Conservation (phyloP, 2,113 vertebrate genomes). For the Vulpes ferrilata region DNA sequence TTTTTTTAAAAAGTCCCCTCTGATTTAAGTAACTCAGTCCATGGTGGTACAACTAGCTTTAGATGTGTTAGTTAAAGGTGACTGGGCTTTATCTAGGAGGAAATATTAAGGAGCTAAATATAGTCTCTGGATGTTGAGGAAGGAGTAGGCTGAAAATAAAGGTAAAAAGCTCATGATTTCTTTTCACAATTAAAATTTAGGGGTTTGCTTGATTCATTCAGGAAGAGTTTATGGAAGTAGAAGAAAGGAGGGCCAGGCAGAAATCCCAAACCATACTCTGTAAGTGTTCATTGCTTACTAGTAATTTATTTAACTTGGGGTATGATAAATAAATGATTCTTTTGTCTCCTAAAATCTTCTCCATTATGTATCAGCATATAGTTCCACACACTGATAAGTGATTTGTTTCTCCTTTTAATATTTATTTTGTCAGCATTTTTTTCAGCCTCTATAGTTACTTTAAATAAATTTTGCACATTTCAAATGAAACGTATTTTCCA, state of each 20-base stretch:
- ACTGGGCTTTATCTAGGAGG: background rate
- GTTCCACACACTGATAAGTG: background rate
- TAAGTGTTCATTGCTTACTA: background rate
- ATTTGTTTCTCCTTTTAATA: background rate
- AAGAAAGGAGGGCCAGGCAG: background rate
- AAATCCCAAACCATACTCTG: background rate
- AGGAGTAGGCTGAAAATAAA: background rate
- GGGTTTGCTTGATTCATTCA: background rate
- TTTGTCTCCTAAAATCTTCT: background rate
- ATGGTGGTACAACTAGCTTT: background rate
- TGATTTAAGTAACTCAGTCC: background rate
- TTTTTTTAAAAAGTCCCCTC: background rate
- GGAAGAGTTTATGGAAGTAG: background rate
- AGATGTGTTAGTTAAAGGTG: background rate
- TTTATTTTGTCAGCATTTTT: background rate
- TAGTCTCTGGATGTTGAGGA: background rate
- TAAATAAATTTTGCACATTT: background rate
- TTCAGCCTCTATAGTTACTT: background rate
- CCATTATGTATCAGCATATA: background rate
- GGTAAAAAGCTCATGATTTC: background rate
- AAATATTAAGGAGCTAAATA: background rate
- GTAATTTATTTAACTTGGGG: background rate
- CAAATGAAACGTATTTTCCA: background rate
- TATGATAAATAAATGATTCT: background rate
- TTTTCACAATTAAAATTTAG: background rate